These are phyloP conservation scores for Mechanitis mazaeus DNA, from an alignment of 2,888 invertebrate genomes.

Conservation along the genomic window DNA sequence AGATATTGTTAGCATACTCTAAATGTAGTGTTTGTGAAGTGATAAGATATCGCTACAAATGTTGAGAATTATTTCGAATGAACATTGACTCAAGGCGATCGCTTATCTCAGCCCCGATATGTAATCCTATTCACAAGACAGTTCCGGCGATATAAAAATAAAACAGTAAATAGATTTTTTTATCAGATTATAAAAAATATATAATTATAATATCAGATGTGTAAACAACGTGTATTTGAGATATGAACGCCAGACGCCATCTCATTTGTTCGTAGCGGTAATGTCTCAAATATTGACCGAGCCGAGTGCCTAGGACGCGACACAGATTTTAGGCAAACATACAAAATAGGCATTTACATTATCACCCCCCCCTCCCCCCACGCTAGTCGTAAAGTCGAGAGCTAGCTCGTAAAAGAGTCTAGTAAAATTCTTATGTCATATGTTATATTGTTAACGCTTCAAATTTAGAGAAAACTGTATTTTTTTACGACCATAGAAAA, in stretches of 20 bases:
- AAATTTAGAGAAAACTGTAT: slow-evolving; percentile 8
- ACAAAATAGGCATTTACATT: slow-evolving; percentile 70
- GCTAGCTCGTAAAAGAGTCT: slow-evolving; percentile 29
- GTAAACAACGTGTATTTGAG: slow-evolving; percentile 37
- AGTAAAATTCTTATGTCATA: slow-evolving; percentile 30
- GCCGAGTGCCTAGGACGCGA: slow-evolving; percentile 56
- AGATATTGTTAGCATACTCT: slow-evolving; percentile 67
- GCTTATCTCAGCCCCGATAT: slow-evolving; percentile 43
- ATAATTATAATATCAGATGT: slow-evolving; percentile 17
- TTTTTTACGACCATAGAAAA: too few relatives aligned
- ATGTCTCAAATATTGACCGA: slow-evolving; percentile 70
- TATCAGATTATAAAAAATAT: slow-evolving; percentile 2
- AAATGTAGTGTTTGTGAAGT: slow-evolving; percentile 63
- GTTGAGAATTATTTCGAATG: slow-evolving; percentile 65
- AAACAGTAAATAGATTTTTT: not conserved
- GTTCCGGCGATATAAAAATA: slow-evolving; percentile 24
- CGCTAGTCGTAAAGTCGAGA: slow-evolving; percentile 27
- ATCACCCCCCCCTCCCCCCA: slow-evolving; percentile 43
- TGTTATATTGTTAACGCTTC: slow-evolving; percentile 30
- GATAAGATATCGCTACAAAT: slow-evolving; percentile 53
- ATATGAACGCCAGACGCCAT: slow-evolving; percentile 54
- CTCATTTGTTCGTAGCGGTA: slow-evolving; percentile 71
- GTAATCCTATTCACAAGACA: slow-evolving; percentile 28
- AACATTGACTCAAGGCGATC: slow-evolving; percentile 63
- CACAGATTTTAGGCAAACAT: slow-evolving; percentile 72